Evolutionary conservation across 2,888 invertebrate species (phyloP), one percentile per base, ranked within the genome.

Genomic region (Taenaris catops): DNA sequence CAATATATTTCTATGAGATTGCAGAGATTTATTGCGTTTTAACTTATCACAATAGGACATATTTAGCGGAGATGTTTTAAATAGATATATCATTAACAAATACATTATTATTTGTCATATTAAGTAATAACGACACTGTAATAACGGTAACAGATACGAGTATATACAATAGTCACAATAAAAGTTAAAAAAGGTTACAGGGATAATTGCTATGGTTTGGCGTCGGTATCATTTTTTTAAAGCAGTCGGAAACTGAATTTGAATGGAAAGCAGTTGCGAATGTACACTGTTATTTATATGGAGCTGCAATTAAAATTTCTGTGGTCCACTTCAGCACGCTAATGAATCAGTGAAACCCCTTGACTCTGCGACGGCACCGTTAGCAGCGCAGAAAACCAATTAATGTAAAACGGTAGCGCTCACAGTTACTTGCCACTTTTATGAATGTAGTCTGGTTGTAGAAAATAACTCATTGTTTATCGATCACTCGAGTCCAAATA

Each of bases 281-380:
- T 29, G 33, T 37, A 38, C 26, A 38, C 28, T 34, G 40, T 34
- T 28, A 38, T 27, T 29, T 27, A 38, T 39, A 56, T 51, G 56
- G 55, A 56, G 50, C 51, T 48, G 65, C 66, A 75, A 76, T 76
- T 76, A 75, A 73, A 70, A 62, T 61, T 58, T 63, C 60, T 58
- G 61, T 66, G 53, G 58, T 58, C 56, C 58, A 72, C 69, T 74
- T 64, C 58, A 69, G 62, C 52, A 51, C 60, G 63, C 64, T 71
- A 78, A 76, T 71, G 69, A 74, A 64, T 58, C 48, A 48, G 54
- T 51, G 54, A 51, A 51, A 52, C 58, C 56, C 46, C 59, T 51
- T 45, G 51, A 55, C 57, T 58, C 55, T 49, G 51, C 61, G 52
- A 49, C 55, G 51, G 51, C 53, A 53, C 54, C 57, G 60, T 59